phyloP scores from a whole-genome alignment of 2,113 vertebrate species.

The Charadrius vociferus region DNA sequence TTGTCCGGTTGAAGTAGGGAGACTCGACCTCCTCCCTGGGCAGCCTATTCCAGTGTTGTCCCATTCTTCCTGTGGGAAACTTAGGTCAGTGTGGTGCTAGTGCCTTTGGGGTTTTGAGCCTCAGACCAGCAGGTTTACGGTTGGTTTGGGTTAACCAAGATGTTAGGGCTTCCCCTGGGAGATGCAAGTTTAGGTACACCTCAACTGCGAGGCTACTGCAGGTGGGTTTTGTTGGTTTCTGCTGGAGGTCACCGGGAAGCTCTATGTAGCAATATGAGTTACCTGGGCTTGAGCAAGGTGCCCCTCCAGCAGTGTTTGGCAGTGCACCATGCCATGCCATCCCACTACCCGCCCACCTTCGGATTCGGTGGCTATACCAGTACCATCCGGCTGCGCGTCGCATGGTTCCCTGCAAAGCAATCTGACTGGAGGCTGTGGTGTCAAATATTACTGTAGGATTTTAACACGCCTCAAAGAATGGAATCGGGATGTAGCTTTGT shows the following conservation, averaged over 20 bases:
- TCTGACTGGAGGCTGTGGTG: rapidly evolving
- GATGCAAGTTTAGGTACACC: background rate
- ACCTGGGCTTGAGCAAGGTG: background rate
- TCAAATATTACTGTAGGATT: background rate
- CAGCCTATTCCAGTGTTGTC: background rate
- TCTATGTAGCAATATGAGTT: background rate
- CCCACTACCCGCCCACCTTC: background rate
- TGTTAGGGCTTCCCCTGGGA: background rate
- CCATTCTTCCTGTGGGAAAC: background rate
- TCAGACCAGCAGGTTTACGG: background rate
- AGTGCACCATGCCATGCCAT: too few species aligned
- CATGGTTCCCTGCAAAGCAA: background rate
- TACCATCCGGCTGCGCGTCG: rapidly evolving
- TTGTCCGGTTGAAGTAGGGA: background rate
- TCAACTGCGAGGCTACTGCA: background rate
- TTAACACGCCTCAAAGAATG: background rate
- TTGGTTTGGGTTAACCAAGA: background rate
- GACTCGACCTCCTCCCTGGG: background rate
- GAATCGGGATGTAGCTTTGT: background rate
- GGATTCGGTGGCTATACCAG: background rate
- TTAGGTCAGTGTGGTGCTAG: background rate
- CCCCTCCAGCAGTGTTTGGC: background rate
- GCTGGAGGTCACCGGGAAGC: background rate
- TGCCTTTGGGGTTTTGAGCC: background rate
- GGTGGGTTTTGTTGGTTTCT: background rate